Conservation (phyloP, 2,888 invertebrate genomes). For the Muschampia plurimacula region DNA sequence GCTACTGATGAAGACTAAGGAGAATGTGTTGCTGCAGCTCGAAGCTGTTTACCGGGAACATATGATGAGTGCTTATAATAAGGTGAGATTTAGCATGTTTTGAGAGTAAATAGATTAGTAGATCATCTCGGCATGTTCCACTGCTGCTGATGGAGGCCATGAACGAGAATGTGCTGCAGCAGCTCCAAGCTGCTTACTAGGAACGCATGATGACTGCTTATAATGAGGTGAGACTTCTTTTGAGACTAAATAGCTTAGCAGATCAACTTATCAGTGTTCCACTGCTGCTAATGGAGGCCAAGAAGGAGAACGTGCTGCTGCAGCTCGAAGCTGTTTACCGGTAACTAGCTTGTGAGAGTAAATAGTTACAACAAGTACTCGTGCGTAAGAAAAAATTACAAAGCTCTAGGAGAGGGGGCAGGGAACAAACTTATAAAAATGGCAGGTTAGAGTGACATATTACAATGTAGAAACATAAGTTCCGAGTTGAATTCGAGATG, state of each 20-base stretch:
- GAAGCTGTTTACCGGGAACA: constrained; percentile 94
- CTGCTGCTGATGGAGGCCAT: constrained; percentile 91
- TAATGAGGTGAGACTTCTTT: constrained; percentile 67
- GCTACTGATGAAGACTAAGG: constrained; percentile 92
- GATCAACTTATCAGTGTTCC: no score
- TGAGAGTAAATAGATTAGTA: no score
- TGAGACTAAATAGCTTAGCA: no score
- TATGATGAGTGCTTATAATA: constrained; percentile 83
- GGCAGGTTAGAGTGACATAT: no score
- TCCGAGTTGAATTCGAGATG: no score
- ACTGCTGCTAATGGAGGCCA: constrained; percentile 89
- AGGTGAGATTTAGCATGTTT: constrained; percentile 65
- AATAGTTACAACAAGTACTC: no score
- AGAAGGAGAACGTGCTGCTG: constrained; percentile 97
- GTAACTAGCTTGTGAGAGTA: constrained; percentile 70
- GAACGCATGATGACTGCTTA: constrained; percentile 86
- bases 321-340: constrained; percentile 97
- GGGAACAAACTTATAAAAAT: no score
- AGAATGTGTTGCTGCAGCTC: constrained; percentile 96
- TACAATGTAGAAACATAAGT: no score
- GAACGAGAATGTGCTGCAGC: constrained; percentile 96
- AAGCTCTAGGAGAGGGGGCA: no score
- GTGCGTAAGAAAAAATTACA: no score
- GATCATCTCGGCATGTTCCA: no score
- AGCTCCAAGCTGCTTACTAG: constrained; percentile 96